Percentiles rank a stretch among this genome's conserved stretches.
Evolutionary conservation across 2,888 invertebrate species (phyloP).

Genomic region (Chalcis sispes): DNA sequence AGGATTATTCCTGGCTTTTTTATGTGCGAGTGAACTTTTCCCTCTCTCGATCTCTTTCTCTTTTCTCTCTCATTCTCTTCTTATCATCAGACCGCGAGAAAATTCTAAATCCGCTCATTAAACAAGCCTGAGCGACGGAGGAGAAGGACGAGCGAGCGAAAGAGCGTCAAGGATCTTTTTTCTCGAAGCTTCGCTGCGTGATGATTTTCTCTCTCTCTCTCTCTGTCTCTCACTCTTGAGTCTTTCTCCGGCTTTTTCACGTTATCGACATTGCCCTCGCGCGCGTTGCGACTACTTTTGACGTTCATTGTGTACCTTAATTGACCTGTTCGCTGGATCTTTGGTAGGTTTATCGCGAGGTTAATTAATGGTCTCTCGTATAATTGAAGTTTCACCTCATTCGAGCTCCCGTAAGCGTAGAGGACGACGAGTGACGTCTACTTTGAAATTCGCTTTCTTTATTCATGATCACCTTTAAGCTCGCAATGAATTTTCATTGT

Average conservation of each 20-base stretch:
- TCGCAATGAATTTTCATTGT: not conserved
- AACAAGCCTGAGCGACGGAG: conserved; percentile 62
- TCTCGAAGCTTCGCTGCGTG: no score
- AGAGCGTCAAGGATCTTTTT: no score
- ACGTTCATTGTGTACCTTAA: conserved; percentile 63
- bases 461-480: conserved; percentile 34
- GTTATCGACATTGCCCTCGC: conserved; percentile 45
- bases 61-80: conserved; percentile 52
- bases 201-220: not conserved
- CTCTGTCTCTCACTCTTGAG: not conserved
- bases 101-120: conserved; percentile 73
- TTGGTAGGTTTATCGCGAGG: conserved; percentile 50
- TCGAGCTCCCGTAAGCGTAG: not conserved
- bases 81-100: conserved; percentile 75
- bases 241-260: conserved; percentile 18
- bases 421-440: conserved; percentile 26
- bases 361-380: conserved; percentile 56
- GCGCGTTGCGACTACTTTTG: conserved; percentile 43
- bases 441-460: conserved; percentile 18
- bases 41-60: conserved; percentile 55
- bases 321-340: conserved; percentile 63
- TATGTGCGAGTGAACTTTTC: no score
- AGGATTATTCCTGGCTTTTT: conserved; percentile 73
- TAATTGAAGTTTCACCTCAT: conserved; percentile 51
- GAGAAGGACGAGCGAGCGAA: no score